Conservation (phyloP, 1,140 invertebrate genomes). For the Drosophila carrolli region DNA sequence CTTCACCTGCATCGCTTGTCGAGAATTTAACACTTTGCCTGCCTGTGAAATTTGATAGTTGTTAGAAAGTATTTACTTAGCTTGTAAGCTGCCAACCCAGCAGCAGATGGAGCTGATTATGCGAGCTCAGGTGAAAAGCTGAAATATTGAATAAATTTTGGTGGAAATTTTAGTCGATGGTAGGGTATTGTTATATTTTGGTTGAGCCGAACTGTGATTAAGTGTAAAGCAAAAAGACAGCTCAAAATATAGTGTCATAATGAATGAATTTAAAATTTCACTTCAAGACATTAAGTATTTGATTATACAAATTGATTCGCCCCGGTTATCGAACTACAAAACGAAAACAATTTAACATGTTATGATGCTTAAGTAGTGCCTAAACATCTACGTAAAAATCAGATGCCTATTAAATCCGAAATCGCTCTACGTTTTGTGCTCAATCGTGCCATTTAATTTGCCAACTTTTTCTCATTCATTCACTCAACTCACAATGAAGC, state of each 20-base stretch:
- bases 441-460: slow-evolving; percentile 37
- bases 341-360: not conserved
- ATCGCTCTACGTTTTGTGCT: slow-evolving; percentile 27
- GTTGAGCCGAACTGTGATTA: too few relatives aligned
- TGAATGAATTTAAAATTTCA: too few relatives aligned
- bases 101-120: slow-evolving; percentile 35
- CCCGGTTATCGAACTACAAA: not conserved
- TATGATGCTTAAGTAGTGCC: not conserved
- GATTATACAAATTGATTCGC: too few relatives aligned
- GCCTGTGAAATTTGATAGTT: slow-evolving; percentile 71
- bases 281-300: too few relatives aligned
- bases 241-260: too few relatives aligned
- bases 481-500: slow-evolving; percentile 34
- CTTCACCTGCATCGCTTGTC: slow-evolving; percentile 73
- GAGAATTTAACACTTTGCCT: slow-evolving; percentile 69
- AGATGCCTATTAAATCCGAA: slow-evolving; percentile 19
- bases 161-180: not conserved
- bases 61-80: slow-evolving; percentile 64
- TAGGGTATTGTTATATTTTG: not conserved
- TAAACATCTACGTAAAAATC: slow-evolving; percentile 2
- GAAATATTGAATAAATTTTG: slow-evolving; percentile 14
- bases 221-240: not conserved
- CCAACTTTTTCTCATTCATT: slow-evolving; percentile 33
- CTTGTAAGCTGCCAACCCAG: slow-evolving; percentile 23
- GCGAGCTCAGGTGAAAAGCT: slow-evolving; percentile 21